Conservation (phyloP, 2,113 vertebrate species). For the Paralichthys olivaceus region DNA sequence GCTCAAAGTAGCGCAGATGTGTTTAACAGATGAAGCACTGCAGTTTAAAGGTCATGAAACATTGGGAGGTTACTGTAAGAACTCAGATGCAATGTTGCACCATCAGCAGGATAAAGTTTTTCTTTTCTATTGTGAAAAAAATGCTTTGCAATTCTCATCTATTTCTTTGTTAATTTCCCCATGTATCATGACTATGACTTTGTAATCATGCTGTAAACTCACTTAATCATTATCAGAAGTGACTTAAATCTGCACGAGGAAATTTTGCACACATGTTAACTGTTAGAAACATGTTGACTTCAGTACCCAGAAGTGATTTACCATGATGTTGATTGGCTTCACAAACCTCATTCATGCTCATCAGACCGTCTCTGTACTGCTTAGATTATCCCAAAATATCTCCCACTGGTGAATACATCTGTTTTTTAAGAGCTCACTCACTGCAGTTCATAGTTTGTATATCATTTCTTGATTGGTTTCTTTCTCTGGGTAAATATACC, state of each 20-base stretch:
- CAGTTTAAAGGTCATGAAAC: slow-evolving; percentile 49
- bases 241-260: slow-evolving; percentile 30
- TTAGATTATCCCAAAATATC: slow-evolving; percentile 1
- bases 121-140: slow-evolving; percentile 2
- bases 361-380: neutral
- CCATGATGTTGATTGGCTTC: neutral
- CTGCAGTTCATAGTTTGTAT: slow-evolving; percentile 1
- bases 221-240: slow-evolving; percentile 25
- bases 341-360: neutral
- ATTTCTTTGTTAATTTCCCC: neutral
- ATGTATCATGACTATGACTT: slow-evolving; percentile 45
- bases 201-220: slow-evolving; percentile 16
- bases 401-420: neutral
- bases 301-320: neutral
- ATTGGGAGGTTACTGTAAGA: slow-evolving; percentile 18
- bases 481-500: slow-evolving; percentile 2
- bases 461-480: neutral
- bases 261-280: neutral
- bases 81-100: neutral
- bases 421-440: neutral
- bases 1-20: slow-evolving; percentile 23
- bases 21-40: slow-evolving; percentile 15
- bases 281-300: neutral
- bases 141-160: too few relatives aligned
- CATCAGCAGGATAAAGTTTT: neutral